These are phyloP conservation scores for Pteronotus mesoamericanus DNA, from an alignment of 2,797 vertebrate species.

Conservation along the genomic window DNA sequence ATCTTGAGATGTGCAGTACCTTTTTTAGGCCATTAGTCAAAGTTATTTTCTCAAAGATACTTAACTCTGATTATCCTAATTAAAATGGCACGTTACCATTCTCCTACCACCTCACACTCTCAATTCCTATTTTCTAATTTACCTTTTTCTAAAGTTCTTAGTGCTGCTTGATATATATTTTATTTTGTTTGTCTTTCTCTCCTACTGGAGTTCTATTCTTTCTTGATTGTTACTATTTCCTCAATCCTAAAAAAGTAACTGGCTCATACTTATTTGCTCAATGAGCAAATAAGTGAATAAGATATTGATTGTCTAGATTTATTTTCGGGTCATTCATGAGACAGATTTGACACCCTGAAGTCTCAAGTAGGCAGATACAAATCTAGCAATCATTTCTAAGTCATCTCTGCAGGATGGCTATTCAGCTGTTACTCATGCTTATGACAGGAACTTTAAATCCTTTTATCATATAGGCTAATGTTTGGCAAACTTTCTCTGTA, in stretches of 20 bases:
- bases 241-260: not conserved
- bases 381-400: not conserved
- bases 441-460: not conserved
- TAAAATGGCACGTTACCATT: not conserved
- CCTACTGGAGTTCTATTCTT: not conserved
- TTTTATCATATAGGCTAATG: not conserved
- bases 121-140: not conserved
- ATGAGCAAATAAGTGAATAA: not conserved
- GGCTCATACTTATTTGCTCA: not conserved
- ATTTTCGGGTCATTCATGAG: not conserved
- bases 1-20: not conserved
- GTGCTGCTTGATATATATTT: not conserved
- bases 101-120: not conserved
- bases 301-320: not conserved
- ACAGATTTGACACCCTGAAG: not conserved
- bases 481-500: not conserved
- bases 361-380: not conserved
- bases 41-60: not conserved
- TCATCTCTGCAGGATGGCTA: not conserved
- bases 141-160: not conserved
- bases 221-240: not conserved
- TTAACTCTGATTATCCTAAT: not conserved
- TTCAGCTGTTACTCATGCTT: not conserved
- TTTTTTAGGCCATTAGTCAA: not conserved
- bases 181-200: not conserved